Percentiles rank a stretch among this genome's conserved stretches.
Conservation (phyloP, 2,797 vertebrate genomes). For the Alca torda region DNA sequence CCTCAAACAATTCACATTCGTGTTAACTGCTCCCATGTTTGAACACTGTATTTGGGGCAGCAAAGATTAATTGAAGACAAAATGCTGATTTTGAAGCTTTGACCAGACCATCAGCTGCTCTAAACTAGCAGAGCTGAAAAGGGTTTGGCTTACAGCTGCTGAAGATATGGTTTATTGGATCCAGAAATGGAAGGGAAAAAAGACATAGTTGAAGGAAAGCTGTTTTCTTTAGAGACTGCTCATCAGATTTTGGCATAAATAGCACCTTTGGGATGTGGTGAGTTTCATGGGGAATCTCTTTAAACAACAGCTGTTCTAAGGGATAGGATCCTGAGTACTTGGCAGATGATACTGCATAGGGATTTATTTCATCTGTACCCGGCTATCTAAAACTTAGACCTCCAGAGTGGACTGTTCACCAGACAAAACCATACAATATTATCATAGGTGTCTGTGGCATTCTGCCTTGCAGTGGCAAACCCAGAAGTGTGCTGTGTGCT, state of each 20-base stretch:
- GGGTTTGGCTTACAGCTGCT: neutral
- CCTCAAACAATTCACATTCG: neutral
- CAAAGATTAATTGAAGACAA: neutral
- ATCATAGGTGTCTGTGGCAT: neutral
- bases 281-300: neutral
- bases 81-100: slow-evolving; percentile 3
- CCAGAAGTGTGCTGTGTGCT: neutral
- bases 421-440: neutral
- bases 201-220: neutral
- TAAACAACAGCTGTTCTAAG: neutral
- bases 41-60: neutral
- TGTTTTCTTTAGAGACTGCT: neutral
- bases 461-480: neutral
- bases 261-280: neutral
- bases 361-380: neutral
- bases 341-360: neutral
- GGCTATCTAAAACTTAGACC: neutral
- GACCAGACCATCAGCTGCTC: neutral
- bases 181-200: neutral
- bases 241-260: neutral
- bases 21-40: neutral
- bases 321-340: neutral
- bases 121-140: neutral
- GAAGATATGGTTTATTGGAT: neutral
- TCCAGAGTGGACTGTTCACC: neutral